Percentiles rank a stretch among this genome's conserved stretches.
Conservation (phyloP, 2,113 vertebrate species). For the Otus sunia region DNA sequence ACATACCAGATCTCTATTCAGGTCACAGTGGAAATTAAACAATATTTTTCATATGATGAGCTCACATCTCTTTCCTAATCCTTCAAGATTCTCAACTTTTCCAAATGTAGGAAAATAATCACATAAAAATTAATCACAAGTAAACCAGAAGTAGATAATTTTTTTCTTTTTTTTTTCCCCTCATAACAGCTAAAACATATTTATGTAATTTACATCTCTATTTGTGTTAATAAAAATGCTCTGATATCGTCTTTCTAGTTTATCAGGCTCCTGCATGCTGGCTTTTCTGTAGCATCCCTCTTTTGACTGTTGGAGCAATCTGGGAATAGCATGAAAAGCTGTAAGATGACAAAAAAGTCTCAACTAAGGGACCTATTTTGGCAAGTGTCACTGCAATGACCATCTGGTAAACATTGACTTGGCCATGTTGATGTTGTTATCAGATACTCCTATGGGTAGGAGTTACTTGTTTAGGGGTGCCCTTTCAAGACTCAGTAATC, state of each 20-base stretch:
- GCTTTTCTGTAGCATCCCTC: neutral
- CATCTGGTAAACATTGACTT: constrained; percentile 17
- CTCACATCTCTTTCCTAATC: neutral
- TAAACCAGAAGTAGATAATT: neutral
- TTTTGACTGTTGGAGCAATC: neutral
- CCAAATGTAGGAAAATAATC: neutral
- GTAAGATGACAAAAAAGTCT: constrained; percentile 6
- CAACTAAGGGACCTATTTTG: constrained; percentile 24
- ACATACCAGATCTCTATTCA: neutral
- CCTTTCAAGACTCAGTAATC: neutral
- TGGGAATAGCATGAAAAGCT: constrained; percentile 15
- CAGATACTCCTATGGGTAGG: neutral
- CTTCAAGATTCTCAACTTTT: neutral
- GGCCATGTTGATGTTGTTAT: neutral
- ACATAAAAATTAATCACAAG: neutral
- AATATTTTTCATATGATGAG: neutral
- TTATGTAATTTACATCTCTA: neutral
- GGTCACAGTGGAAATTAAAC: neutral
- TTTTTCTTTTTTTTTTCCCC: fast-evolving
- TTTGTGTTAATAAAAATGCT: neutral
- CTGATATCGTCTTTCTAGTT: neutral
- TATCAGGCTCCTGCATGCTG: neutral
- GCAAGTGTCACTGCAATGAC: neutral
- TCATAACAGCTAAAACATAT: neutral
- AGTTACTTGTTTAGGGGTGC: neutral